These are phyloP conservation scores for Chunga burmeisteri DNA, from an alignment of 2,113 vertebrate genomes.

Conservation along the genomic window DNA sequence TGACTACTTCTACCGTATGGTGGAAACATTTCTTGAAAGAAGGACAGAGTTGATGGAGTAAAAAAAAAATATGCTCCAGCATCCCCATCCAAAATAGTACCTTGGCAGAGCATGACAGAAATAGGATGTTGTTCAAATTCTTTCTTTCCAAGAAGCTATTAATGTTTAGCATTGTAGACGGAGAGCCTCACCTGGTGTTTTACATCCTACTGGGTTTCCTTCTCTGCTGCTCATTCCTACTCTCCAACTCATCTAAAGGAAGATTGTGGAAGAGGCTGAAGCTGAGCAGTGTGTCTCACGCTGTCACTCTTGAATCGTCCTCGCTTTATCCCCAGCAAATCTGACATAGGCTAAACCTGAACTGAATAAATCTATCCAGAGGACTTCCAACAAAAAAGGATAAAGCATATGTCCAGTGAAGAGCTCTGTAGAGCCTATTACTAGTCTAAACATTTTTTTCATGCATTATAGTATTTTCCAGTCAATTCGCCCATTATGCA, in stretches of 20 bases:
- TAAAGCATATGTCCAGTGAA: neutral
- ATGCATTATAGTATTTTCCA: neutral
- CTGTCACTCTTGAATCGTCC: neutral
- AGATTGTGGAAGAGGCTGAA: neutral
- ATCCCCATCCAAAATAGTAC: neutral
- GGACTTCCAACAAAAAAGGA: neutral
- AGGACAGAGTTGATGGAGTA: neutral
- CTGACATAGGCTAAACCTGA: neutral
- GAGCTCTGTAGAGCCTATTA: neutral
- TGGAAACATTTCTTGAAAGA: slow-evolving; percentile 40
- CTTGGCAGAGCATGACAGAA: slow-evolving; percentile 42
- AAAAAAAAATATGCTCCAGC: neutral
- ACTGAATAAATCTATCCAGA: neutral
- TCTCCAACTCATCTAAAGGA: neutral
- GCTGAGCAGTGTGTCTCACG: neutral
- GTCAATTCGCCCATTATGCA: neutral
- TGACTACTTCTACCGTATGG: slow-evolving; percentile 19
- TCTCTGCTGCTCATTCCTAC: neutral
- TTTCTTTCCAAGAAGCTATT: slow-evolving; percentile 35
- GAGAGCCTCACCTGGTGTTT: slow-evolving; percentile 23
- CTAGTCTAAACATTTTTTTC: neutral
- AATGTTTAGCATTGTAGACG: neutral
- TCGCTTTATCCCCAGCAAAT: neutral
- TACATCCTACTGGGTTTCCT: neutral
- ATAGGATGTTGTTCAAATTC: slow-evolving; percentile 3